These are phyloP conservation scores for Otolemur crassicaudatus DNA, from an alignment of 2,797 vertebrate species.

Conservation along the genomic window DNA sequence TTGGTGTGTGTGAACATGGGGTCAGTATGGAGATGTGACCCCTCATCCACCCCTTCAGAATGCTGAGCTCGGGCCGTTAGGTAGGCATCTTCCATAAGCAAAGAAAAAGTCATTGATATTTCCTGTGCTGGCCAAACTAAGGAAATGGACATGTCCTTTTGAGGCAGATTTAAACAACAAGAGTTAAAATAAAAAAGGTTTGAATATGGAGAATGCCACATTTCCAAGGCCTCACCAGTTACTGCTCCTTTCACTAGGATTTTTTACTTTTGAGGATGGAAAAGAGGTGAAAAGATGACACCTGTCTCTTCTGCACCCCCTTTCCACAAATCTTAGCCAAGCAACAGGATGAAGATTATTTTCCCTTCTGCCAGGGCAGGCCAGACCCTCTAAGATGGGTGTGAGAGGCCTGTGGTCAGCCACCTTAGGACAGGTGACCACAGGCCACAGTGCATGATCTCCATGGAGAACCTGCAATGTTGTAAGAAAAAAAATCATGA, in stretches of 20 bases:
- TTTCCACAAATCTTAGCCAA: not conserved
- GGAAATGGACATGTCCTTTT: not conserved
- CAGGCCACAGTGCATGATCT: rapidly evolving
- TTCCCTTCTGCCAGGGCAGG: not conserved
- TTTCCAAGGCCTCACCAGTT: not conserved
- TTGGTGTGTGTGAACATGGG: not conserved
- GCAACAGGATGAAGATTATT: not conserved
- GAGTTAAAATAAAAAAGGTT: not conserved
- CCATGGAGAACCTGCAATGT: not conserved
- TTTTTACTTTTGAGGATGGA: not conserved
- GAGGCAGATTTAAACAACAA: constrained; percentile 7
- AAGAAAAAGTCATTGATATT: not conserved
- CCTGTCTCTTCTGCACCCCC: not conserved
- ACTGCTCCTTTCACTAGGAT: not conserved
- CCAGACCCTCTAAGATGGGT: not conserved
- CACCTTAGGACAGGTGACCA: not conserved
- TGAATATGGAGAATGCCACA: not conserved
- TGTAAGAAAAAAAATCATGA: not conserved
- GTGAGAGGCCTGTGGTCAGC: not conserved
- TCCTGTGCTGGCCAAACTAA: not conserved
- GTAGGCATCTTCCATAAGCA: not conserved
- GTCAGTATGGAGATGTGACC: not conserved
- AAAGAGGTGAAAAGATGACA: not conserved
- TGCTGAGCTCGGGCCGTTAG: not conserved
- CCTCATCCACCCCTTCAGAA: constrained; percentile 14